Percentiles rank a stretch among this genome's conserved stretches.
phyloP scores from a whole-genome alignment of 2,888 invertebrate genomes.

The Lithodes maja region DNA sequence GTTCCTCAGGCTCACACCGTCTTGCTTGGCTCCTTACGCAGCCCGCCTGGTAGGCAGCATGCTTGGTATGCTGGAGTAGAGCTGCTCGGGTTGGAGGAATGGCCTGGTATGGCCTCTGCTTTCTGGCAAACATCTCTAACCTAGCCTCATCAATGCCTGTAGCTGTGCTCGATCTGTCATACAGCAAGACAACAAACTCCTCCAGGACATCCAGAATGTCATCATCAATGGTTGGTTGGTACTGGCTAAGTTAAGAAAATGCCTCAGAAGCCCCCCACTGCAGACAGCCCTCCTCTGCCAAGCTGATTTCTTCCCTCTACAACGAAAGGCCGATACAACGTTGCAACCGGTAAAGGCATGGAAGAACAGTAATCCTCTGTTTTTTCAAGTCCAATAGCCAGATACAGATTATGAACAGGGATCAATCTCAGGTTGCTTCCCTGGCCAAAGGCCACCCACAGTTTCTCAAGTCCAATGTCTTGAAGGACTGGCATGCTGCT shows the following conservation, averaged over 20 bases:
- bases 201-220: not conserved
- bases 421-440: not conserved
- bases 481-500: not conserved
- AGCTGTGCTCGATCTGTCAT: not conserved
- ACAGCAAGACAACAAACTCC: not conserved
- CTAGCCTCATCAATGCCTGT: not conserved
- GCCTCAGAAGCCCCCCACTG: not conserved
- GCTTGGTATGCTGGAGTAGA: not conserved
- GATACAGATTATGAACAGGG: not conserved
- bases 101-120: not conserved
- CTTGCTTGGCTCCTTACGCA: not conserved
- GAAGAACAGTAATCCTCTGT: not conserved
- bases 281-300: not conserved
- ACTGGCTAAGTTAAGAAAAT: not conserved
- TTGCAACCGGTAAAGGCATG: constrained; percentile 8
- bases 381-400: not conserved
- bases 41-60: constrained; percentile 16
- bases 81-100: constrained; percentile 27
- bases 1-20: not conserved
- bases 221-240: not conserved
- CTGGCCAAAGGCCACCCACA: not conserved
- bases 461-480: not conserved
- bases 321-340: not conserved
- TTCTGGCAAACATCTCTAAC: constrained; percentile 8
- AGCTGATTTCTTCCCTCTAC: not conserved